Evolutionary conservation across 2,113 vertebrate genomes (phyloP).

Genomic region (Trogon melanurus): DNA sequence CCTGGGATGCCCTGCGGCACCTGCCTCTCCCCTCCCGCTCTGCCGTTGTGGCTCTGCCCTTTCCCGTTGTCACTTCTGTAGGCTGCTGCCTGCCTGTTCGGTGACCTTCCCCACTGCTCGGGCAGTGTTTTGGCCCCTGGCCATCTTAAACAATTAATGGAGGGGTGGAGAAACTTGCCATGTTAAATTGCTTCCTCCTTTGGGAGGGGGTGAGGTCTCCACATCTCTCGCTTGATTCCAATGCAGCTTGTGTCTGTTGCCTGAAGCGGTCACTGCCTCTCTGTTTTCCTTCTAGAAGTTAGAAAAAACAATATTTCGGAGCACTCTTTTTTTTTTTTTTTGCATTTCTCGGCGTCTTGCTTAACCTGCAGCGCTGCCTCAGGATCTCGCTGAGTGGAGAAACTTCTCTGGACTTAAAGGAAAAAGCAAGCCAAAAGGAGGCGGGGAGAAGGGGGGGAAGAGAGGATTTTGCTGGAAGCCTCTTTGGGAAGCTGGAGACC

Average conservation of each 20-base stretch:
- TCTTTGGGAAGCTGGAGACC: neutral
- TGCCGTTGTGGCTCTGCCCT: conserved; percentile 30
- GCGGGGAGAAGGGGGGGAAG: neutral
- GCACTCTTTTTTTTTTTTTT: neutral
- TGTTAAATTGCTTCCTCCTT: conserved; percentile 67
- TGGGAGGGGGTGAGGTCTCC: conserved; percentile 48
- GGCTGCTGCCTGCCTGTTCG: conserved; percentile 16
- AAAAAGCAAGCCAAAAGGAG: neutral
- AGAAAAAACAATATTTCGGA: neutral
- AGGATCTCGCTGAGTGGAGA: neutral
- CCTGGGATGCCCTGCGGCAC: conserved; percentile 38
- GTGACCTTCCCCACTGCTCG: conserved; percentile 43
- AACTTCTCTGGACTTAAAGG: neutral
- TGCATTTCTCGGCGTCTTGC: neutral
- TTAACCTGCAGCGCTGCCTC: neutral
- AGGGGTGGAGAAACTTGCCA: conserved; percentile 65
- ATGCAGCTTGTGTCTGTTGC: conserved; percentile 26
- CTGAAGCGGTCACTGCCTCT: conserved; percentile 55
- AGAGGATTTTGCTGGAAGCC: neutral
- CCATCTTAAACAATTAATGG: conserved; percentile 69
- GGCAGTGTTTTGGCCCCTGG: conserved; percentile 53
- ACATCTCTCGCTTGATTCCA: neutral
- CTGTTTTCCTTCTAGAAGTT: conserved; percentile 38
- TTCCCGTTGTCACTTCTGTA: conserved; percentile 50
- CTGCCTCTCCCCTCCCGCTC: conserved; percentile 40